Base-by-base conservation (phyloP, 1,140 invertebrate genomes). In the Trialeurodes vaporariorum region DNA sequence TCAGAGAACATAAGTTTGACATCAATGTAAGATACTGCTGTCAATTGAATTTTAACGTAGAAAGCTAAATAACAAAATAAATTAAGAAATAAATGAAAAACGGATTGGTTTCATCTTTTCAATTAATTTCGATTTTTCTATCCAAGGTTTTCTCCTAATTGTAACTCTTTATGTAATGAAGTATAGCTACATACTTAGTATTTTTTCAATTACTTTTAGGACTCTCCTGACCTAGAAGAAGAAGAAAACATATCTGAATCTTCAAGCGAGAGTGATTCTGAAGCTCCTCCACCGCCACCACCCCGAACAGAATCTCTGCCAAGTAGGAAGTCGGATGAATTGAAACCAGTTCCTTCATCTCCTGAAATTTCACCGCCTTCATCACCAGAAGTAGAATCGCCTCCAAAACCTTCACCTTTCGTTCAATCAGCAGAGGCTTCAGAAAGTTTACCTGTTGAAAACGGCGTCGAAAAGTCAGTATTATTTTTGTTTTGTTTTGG, bases 221-320 rank as follows among this genome's bases (percentile, higher is more conserved):
- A 27, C 22, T 59, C 49, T 13, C 26, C 21, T 22, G 24, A n/a
- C n/a, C n/a, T n/a, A n/a, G n/a, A n/a, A 61, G 63, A 58, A 25
- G 65, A 70, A 34, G 64, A 67, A 62, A 65, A 67, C 61, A 64
- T 69, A n/a, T n/a, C n/a, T 26, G 73, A 72, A 63, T 69, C 69
- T 12, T 70, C 72, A 27, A 74, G 76, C 24, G 81, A 74, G 25
- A 74, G 76, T 25, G 81, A 82, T 61, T 80, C 80, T 58, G 84
- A 84, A 73, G 81, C 82, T 65, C 84, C 84, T 66, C 84, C 84
- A 69, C 73, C 82, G 25, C 83, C 83, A 26, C 84, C 84, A 26
- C 83, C 83, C 23, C 76, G 84, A 75, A 79, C 78, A 40, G 84
- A 83, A 69, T 85, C 83, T 63, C 77, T 83, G 67, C 60, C 24